A percentile compares a stretch with the other conserved stretches of the same genome.
Conservation (phyloP, 2,888 invertebrate genomes). For the Cryptus armator region DNA sequence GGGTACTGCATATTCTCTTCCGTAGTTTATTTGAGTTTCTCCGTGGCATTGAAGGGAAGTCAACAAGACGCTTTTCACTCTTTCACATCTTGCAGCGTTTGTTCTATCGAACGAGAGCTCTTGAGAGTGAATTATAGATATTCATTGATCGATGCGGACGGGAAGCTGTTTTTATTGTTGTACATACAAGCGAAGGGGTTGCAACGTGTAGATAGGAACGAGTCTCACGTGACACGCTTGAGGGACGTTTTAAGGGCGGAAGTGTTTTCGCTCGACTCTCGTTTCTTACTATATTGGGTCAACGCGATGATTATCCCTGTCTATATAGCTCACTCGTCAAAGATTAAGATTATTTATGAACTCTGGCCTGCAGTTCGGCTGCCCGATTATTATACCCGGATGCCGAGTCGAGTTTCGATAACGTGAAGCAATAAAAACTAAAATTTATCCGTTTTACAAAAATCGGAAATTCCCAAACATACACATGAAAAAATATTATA, state of each 20-base stretch:
- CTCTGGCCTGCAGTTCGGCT: constrained; percentile 14
- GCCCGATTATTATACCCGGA: neutral
- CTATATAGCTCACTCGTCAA: neutral
- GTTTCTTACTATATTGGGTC: constrained; percentile 23
- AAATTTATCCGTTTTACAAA: neutral
- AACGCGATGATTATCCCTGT: constrained; percentile 25
- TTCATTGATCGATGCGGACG: constrained; percentile 7
- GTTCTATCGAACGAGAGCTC: neutral
- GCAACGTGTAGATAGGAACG: neutral
- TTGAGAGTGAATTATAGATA: constrained; percentile 12
- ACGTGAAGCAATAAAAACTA: constrained; percentile 6
- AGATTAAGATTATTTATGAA: constrained; percentile 58
- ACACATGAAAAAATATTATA: neutral
- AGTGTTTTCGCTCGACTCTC: constrained; percentile 25
- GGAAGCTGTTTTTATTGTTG: neutral
- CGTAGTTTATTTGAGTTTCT: neutral
- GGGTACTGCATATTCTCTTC: neutral
- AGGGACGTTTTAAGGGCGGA: constrained; percentile 40
- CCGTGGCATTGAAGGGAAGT: neutral
- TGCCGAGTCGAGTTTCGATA: constrained; percentile 25
- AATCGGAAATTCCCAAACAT: neutral
- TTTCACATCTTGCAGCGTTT: neutral
- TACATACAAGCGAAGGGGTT: neutral
- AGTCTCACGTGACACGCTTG: constrained; percentile 24
- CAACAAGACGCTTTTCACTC: neutral